phyloP scores from a whole-genome alignment of 2,113 vertebrate genomes.

The Periophthalmus modestus region DNA sequence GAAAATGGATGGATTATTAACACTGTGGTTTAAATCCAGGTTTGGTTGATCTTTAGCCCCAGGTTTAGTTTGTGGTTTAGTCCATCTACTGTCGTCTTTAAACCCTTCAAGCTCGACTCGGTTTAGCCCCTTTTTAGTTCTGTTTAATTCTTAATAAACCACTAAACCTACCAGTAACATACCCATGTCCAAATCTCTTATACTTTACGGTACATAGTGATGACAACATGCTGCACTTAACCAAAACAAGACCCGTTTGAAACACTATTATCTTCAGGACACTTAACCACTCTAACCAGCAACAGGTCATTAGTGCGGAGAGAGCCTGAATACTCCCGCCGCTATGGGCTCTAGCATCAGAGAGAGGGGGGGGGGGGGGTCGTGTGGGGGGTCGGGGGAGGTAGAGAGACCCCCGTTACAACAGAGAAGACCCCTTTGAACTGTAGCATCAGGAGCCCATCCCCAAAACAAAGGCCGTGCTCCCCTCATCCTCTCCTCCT shows the following conservation, averaged over 20 bases:
- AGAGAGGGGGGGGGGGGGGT: constrained; percentile 19
- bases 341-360: constrained; percentile 41
- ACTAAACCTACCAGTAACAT: too few relatives aligned
- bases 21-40: too few relatives aligned
- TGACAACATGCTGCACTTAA: constrained; percentile 8
- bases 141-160: too few relatives aligned
- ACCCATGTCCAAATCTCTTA: too few relatives aligned
- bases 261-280: constrained; percentile 31
- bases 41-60: too few relatives aligned
- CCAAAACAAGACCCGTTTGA: not conserved
- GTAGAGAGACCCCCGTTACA: constrained; percentile 46
- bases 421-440: constrained; percentile 64
- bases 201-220: not conserved
- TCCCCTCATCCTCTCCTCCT: constrained; percentile 35
- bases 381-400: not conserved
- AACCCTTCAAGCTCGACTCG: too few relatives aligned
- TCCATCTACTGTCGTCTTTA: too few relatives aligned
- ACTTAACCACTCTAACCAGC: constrained; percentile 30
- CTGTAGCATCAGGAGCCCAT: constrained; percentile 60
- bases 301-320: constrained; percentile 60
- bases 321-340: constrained; percentile 49
- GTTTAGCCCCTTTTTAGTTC: too few relatives aligned
- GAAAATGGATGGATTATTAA: too few relatives aligned
- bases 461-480: constrained; percentile 63
- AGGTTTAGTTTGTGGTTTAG: too few relatives aligned